Percentiles rank a stretch among this genome's conserved stretches.
phyloP scores from a whole-genome alignment of 2,797 vertebrate species.

The Onychomys torridus region DNA sequence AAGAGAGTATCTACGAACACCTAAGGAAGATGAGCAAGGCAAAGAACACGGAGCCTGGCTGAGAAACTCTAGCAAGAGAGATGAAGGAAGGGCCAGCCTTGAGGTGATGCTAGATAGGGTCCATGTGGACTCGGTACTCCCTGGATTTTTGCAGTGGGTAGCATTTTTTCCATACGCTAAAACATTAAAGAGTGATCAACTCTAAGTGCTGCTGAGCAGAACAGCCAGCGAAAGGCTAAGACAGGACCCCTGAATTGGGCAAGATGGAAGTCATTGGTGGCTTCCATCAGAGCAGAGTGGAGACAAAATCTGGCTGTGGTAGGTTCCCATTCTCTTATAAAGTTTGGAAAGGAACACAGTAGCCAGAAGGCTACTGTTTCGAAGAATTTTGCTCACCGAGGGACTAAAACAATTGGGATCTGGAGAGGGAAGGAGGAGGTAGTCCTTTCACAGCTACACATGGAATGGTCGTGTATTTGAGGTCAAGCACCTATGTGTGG shows the following conservation, averaged over 20 bases:
- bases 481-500: too few species aligned
- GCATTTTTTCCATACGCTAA: not conserved
- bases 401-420: not conserved
- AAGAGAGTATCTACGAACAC: not conserved
- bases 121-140: not conserved
- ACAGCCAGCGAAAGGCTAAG: not conserved
- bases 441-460: not conserved
- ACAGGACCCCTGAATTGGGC: not conserved
- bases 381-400: not conserved
- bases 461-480: not conserved
- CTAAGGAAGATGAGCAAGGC: not conserved
- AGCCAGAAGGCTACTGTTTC: not conserved
- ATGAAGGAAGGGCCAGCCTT: not conserved
- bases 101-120: not conserved
- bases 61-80: not conserved
- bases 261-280: not conserved
- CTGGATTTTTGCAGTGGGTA: not conserved
- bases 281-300: not conserved
- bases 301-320: not conserved
- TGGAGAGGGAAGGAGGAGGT: not conserved
- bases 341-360: not conserved
- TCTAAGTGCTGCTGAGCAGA: not conserved
- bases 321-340: not conserved
- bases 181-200: not conserved
- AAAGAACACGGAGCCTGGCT: not conserved